These are phyloP conservation scores for Pristionchus mayeri DNA, from an alignment of 2,888 invertebrate genomes.

Conservation along the genomic window DNA sequence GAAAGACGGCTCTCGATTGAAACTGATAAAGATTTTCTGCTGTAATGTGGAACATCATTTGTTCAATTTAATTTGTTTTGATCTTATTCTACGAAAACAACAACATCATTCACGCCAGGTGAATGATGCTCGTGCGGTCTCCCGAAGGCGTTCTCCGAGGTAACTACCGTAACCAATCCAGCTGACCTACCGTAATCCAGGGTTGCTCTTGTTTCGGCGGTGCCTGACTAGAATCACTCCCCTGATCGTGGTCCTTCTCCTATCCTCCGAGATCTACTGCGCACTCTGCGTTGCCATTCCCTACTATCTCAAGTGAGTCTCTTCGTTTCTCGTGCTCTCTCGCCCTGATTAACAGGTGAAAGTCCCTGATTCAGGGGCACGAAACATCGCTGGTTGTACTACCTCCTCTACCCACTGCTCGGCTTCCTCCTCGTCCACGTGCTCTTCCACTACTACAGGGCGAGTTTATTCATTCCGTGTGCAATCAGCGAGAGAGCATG, in stretches of 20 bases:
- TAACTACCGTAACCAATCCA: not conserved
- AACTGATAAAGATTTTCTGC: too few relatives aligned
- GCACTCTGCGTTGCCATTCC: not conserved
- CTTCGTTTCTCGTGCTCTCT: too few relatives aligned
- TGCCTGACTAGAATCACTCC: not conserved
- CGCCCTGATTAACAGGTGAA: too few relatives aligned
- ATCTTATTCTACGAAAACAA: not conserved
- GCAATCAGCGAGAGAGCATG: not conserved
- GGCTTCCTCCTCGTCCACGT: not conserved
- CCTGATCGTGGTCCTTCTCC: not conserved
- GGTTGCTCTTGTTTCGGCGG: not conserved
- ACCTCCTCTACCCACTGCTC: not conserved
- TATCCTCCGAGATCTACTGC: not conserved
- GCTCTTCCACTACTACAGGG: slow-evolving; percentile 15
- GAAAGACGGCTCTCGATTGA: too few relatives aligned
- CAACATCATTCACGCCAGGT: not conserved
- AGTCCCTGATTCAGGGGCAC: not conserved
- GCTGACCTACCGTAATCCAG: not conserved
- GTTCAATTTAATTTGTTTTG: not conserved
- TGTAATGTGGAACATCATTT: slow-evolving; percentile 17
- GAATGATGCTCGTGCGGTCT: not conserved
- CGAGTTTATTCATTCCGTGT: too few relatives aligned
- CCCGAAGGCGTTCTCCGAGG: not conserved
- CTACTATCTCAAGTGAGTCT: slow-evolving; percentile 29
- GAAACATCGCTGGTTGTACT: not conserved